Percentiles rank a stretch among this genome's conserved stretches.
Evolutionary conservation across 2,797 vertebrate genomes (phyloP).

Genomic region (Pseudochirops corinnae): DNA sequence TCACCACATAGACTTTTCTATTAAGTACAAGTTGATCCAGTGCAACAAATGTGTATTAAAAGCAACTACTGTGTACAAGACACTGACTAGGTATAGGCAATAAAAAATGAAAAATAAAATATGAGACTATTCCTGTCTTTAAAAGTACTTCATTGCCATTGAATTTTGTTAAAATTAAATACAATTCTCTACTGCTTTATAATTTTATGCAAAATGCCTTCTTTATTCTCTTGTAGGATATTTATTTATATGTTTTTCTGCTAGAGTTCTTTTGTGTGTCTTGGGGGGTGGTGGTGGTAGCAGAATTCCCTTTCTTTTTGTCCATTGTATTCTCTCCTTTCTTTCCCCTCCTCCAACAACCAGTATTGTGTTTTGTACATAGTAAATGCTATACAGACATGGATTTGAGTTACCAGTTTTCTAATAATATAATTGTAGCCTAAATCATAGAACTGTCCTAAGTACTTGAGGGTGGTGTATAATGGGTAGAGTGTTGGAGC

Average conservation of each 20-base stretch:
- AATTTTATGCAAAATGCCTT: constrained; percentile 1
- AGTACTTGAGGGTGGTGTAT: neutral
- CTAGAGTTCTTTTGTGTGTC: neutral
- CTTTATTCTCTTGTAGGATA: neutral
- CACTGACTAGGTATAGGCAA: neutral
- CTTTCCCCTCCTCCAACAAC: neutral
- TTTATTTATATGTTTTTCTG: neutral
- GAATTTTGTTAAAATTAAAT: constrained; percentile 19
- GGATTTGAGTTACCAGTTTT: neutral
- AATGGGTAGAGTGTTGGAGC: neutral
- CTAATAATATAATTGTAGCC: neutral
- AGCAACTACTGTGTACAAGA: neutral
- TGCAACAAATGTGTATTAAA: neutral
- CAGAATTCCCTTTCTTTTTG: neutral
- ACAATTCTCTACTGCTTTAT: constrained; percentile 7
- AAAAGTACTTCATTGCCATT: neutral
- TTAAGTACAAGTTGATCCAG: neutral
- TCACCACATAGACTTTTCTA: neutral
- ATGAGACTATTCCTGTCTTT: neutral
- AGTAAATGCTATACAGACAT: neutral
- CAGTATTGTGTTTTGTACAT: neutral
- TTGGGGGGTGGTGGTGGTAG: neutral
- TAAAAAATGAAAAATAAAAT: neutral
- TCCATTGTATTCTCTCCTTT: neutral
- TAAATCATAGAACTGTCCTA: neutral